A percentile compares a stretch with the other conserved stretches of the same genome.
phyloP scores from a whole-genome alignment of 2,113 vertebrate species.

The Saguinus imperator region DNA sequence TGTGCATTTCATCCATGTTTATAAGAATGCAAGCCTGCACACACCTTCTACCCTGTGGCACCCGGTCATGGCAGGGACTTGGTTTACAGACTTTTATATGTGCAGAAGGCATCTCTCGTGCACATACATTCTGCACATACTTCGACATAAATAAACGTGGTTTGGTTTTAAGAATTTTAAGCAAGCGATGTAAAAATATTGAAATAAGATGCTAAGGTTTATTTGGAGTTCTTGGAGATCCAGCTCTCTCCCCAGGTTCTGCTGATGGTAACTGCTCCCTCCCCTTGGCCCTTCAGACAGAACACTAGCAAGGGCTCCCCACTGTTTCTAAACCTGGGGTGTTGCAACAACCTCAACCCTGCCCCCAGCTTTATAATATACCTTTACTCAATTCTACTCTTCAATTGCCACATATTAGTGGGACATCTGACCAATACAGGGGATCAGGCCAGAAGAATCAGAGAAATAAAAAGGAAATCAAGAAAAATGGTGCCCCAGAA shows the following conservation, averaged over 20 bases:
- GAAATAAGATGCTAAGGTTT: neutral
- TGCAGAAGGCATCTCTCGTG: rapidly evolving
- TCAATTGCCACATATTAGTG: neutral
- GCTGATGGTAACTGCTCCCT: neutral
- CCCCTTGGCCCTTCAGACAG: neutral
- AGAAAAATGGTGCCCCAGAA: neutral
- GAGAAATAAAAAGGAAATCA: neutral
- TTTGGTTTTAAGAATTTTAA: neutral
- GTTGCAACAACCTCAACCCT: neutral
- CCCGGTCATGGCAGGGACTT: rapidly evolving
- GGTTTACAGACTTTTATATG: rapidly evolving
- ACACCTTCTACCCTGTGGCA: neutral
- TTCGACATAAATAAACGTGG: neutral
- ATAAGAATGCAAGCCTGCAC: too few species aligned
- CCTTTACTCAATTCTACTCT: neutral
- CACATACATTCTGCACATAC: too few species aligned
- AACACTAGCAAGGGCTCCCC: neutral
- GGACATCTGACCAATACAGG: neutral
- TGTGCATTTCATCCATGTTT: rapidly evolving
- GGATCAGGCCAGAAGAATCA: neutral
- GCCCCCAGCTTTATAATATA: neutral
- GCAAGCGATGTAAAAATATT: neutral
- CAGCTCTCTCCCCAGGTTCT: neutral
- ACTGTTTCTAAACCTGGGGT: neutral
- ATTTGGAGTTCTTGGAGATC: neutral